Evolutionary conservation across 2,113 vertebrate genomes (phyloP).

Genomic region (Sterrhoptilus dennistouni): DNA sequence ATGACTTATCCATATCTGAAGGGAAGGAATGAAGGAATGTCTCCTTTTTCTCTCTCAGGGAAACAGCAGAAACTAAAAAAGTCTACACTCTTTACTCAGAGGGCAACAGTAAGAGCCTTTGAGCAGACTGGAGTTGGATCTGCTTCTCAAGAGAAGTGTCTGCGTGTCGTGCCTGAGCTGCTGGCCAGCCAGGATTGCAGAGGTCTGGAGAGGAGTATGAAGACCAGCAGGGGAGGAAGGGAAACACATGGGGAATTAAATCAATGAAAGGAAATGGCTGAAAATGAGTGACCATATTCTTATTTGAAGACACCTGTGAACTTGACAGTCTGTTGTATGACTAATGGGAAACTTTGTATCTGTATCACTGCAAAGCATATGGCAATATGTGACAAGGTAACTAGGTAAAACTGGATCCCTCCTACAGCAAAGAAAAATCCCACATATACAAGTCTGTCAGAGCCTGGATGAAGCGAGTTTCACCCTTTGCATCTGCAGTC

Average conservation of each 20-base stretch:
- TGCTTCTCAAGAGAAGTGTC: background rate
- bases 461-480: background rate
- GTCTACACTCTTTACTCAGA: background rate
- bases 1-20: background rate
- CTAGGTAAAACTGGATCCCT: background rate
- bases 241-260: background rate
- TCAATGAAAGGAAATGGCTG: background rate
- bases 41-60: background rate
- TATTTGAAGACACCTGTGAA: background rate
- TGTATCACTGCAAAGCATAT: background rate
- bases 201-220: background rate
- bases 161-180: accelerated
- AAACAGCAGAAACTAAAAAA: background rate
- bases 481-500: background rate
- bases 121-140: background rate
- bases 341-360: background rate
- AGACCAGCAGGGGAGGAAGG: background rate
- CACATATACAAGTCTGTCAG: background rate
- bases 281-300: background rate
- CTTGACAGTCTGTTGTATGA: background rate
- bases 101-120: background rate
- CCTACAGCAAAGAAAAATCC: background rate
- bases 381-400: background rate
- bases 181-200: background rate
- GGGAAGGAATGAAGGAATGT: background rate